These are phyloP conservation scores for Sycophila sp. DNA, from an alignment of 1,140 invertebrate species.

Conservation along the genomic window DNA sequence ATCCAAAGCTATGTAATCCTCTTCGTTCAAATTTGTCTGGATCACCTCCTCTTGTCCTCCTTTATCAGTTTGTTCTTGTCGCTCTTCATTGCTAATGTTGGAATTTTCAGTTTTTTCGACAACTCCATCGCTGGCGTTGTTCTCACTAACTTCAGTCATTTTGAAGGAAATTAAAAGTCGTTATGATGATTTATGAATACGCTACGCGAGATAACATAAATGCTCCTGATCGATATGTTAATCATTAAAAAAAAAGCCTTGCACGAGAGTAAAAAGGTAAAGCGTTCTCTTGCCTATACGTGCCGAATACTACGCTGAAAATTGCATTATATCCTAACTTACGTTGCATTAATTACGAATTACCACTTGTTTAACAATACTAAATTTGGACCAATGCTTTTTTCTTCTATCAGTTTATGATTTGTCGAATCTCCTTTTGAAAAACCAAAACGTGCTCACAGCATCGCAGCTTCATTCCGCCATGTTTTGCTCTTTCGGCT, in stretches of 20 bases:
- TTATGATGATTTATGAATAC: background rate
- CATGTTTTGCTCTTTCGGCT: no score
- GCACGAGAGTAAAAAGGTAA: background rate
- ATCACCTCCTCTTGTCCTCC: background rate
- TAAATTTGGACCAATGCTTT: background rate
- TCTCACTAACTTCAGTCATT: background rate
- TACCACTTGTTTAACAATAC: background rate
- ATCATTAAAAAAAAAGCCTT: background rate
- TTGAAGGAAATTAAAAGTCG: background rate
- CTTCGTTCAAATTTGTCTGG: slow-evolving; percentile 55
- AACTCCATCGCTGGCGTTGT: background rate
- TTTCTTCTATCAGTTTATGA: background rate
- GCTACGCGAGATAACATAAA: background rate
- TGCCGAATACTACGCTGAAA: background rate
- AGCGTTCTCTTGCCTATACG: background rate
- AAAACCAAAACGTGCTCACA: background rate
- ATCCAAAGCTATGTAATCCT: slow-evolving; percentile 60
- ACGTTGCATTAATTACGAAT: background rate
- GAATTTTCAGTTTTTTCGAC: background rate
- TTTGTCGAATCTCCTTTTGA: background rate
- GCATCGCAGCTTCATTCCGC: background rate
- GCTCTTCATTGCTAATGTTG: background rate
- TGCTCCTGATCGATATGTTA: background rate
- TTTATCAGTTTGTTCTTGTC: background rate
- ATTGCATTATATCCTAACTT: background rate